These are phyloP conservation scores for Hirundo rustica DNA, from an alignment of 2,797 vertebrate species.

Conservation along the genomic window DNA sequence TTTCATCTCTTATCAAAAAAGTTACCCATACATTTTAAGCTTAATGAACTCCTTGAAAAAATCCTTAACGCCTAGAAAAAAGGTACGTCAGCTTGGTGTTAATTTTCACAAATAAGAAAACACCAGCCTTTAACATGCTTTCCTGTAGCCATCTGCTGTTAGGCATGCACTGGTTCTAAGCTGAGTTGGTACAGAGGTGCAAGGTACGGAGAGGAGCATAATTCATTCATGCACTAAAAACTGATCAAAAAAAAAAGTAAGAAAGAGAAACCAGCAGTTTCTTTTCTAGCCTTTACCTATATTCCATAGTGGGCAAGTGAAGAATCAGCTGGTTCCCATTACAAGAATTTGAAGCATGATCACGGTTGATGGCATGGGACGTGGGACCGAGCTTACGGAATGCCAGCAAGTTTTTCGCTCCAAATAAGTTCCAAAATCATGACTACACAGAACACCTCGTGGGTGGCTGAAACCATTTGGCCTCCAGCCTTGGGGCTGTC, in stretches of 20 bases:
- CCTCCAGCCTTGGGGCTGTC: slow-evolving; percentile 12
- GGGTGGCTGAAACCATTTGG: slow-evolving; percentile 60
- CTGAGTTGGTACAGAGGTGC: not conserved
- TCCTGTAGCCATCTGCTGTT: not conserved
- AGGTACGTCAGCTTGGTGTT: not conserved
- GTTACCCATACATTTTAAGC: not conserved
- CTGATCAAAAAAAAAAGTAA: not conserved
- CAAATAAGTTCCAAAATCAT: slow-evolving; percentile 19
- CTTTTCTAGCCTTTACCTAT: not conserved
- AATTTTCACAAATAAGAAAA: not conserved
- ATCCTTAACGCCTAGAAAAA: not conserved
- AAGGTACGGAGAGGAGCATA: not conserved
- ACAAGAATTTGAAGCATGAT: not conserved
- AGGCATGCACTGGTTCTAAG: not conserved
- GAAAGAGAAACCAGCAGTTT: not conserved
- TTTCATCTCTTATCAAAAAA: not conserved
- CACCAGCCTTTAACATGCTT: not conserved
- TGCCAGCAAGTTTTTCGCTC: not conserved
- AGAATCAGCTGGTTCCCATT: not conserved
- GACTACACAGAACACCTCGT: slow-evolving; percentile 41
- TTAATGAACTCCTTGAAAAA: not conserved
- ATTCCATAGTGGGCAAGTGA: not conserved
- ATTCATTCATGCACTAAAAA: not conserved
- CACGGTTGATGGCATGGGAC: fast-evolving
- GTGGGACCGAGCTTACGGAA: not conserved